Evolutionary conservation across 2,888 invertebrate genomes (phyloP), one percentile per base, ranked within the genome.

Genomic region (Melanostoma scalare): DNA sequence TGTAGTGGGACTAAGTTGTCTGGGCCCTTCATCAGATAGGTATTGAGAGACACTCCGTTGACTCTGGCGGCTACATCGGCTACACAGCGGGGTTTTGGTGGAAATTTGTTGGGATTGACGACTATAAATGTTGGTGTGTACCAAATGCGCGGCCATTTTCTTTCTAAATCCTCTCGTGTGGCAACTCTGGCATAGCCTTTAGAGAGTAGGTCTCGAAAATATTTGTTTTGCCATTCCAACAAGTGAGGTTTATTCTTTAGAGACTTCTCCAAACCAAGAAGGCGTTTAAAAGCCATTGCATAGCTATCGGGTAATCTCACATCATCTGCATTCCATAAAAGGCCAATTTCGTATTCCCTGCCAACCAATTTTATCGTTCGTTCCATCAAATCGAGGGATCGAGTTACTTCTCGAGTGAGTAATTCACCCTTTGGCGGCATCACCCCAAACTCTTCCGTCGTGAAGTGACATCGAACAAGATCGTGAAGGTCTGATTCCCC

Each of bases 101-200:
- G 75, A 58, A 60, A 6, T 1, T 65, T 77, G 9, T 73, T 74
- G 10, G 60, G 60, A 30, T 85, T 85, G 10, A 10, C 46, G 1
- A 75, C 63, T 4, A 50, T 61, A 35, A 77, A 87, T 36, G 87
- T 86, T 4, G 87, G 87, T 3, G 87, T 38, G 65, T 87, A 88
- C 87, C 87, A 87, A 2, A 73, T 78, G 42, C 68, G 81, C 6
- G 61, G 40, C 36, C 69, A 48, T 4, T 33, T 61, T 31, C 42
- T 67, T 38, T 58, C 31, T 9, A 56, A 33, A 8, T 82, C 69
- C 20, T 61, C 72, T 0, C 60, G 44, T 46, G 72, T 42, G 55
- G 81, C 56, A 53, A 76, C 75, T 52, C 69, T 60, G 31, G 69
- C 58, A 42, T 85, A 79, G 6, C 72, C 53, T 33, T 73, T 77